These are phyloP conservation scores for Tridacna crocea DNA, from an alignment of 2,888 invertebrate genomes.

Conservation along the genomic window DNA sequence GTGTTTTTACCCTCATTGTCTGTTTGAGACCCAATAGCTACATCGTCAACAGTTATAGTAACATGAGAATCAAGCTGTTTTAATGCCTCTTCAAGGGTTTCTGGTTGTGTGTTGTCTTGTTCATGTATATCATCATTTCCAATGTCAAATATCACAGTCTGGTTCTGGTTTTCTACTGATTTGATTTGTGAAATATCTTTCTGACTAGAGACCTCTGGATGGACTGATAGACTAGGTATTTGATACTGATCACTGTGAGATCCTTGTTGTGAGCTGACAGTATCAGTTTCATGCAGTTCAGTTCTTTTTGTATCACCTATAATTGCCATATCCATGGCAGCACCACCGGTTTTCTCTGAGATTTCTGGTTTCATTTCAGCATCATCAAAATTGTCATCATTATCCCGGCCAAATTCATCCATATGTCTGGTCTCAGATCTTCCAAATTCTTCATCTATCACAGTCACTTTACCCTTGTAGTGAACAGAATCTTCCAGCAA, in stretches of 20 bases:
- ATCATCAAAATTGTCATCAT: slow-evolving; percentile 10
- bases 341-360: not conserved
- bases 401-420: not conserved
- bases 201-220: not conserved
- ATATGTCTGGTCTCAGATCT: not conserved
- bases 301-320: not conserved
- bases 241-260: not conserved
- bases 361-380: not conserved
- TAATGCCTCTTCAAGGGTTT: slow-evolving; percentile 11
- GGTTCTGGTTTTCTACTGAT: not conserved
- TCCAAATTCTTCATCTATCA: slow-evolving; percentile 1
- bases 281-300: not conserved
- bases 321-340: not conserved
- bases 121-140: not conserved
- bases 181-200: not conserved
- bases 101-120: not conserved
- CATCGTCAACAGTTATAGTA: slow-evolving; percentile 20
- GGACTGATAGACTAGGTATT: not conserved
- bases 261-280: not conserved
- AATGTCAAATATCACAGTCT: not conserved
- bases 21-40: not conserved
- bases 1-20: not conserved
- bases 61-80: slow-evolving; percentile 34
- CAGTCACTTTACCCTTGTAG: slow-evolving; percentile 30
- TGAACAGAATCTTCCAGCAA: not conserved